Percentiles rank a stretch among this genome's conserved stretches.
Conservation (phyloP, 1,140 invertebrate species). For the Drosophila prosaltans region DNA sequence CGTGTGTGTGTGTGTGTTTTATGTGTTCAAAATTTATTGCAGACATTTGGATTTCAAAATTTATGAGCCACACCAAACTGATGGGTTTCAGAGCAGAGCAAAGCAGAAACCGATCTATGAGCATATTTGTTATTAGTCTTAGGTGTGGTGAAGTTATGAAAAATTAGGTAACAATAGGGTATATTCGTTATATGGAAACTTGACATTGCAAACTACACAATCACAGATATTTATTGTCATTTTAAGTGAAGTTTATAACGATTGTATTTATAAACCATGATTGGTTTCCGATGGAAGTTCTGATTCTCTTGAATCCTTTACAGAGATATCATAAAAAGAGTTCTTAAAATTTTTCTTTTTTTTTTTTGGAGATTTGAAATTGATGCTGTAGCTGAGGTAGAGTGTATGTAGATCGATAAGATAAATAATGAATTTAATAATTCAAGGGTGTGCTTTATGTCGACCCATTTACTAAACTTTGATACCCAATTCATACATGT, state of each 20-base stretch:
- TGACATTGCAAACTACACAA: too few species aligned
- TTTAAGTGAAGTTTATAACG: too few species aligned
- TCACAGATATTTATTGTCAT: too few species aligned
- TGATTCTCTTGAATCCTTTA: too few species aligned
- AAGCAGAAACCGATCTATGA: slow-evolving; percentile 7
- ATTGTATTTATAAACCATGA: too few species aligned
- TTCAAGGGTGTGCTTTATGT: slow-evolving; percentile 27
- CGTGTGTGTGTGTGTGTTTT: slow-evolving; percentile 53
- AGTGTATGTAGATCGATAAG: too few species aligned
- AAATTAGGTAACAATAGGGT: not conserved
- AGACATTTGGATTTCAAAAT: slow-evolving; percentile 70
- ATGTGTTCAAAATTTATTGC: slow-evolving; percentile 76
- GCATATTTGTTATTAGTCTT: not conserved
- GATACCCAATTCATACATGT: slow-evolving; percentile 27
- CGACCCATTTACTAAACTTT: slow-evolving; percentile 5
- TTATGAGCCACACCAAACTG: slow-evolving; percentile 51
- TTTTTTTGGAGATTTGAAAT: too few species aligned
- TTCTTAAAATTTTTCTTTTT: too few species aligned
- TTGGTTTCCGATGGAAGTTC: too few species aligned
- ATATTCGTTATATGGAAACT: not conserved
- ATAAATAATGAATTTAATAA: too few species aligned
- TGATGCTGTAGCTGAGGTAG: too few species aligned
- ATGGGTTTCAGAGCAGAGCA: slow-evolving; percentile 5
- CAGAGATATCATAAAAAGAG: too few species aligned
- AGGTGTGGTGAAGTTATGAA: not conserved